Percentiles rank a stretch among this genome's conserved stretches.
phyloP scores from a whole-genome alignment of 2,113 vertebrate species.

The Bostrychus sinensis region DNA sequence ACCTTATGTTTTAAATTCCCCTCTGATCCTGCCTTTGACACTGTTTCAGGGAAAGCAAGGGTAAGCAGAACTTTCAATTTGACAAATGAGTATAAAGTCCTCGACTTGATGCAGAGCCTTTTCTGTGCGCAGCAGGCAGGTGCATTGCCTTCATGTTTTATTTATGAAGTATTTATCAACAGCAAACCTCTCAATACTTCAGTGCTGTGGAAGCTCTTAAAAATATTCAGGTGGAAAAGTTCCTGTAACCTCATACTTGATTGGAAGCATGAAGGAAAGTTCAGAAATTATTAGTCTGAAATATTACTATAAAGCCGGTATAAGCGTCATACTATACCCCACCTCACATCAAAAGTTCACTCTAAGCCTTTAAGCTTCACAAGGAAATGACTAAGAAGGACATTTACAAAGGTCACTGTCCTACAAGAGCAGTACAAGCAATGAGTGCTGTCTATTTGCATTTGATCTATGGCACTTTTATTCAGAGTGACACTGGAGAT shows the following conservation, averaged over 20 bases:
- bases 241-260: constrained; percentile 21
- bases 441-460: constrained; percentile 2
- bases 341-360: constrained; percentile 29
- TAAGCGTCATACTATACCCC: constrained; percentile 11
- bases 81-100: constrained; percentile 51
- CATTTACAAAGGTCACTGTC: constrained; percentile 54
- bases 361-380: constrained; percentile 18
- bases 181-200: constrained; percentile 29
- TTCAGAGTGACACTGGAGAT: constrained; percentile 4
- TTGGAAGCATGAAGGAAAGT: constrained; percentile 19
- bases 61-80: constrained; percentile 49
- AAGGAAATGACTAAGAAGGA: constrained; percentile 29
- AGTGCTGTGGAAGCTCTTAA: constrained; percentile 33
- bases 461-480: neutral
- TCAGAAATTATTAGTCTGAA: constrained; percentile 33
- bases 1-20: neutral
- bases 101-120: constrained; percentile 29
- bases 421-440: constrained; percentile 1
- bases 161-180: constrained; percentile 61
- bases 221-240: constrained; percentile 41
- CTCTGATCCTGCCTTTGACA: constrained; percentile 9
- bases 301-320: constrained; percentile 36
- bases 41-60: constrained; percentile 10
- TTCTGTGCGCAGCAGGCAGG: constrained; percentile 44
- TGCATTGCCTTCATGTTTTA: constrained; percentile 65